Evolutionary conservation across 35 echinoderm and acorn worm genomes (phyloP), one percentile per base, ranked within the genome.

Genomic region (Lytechinus variegatus): DNA sequence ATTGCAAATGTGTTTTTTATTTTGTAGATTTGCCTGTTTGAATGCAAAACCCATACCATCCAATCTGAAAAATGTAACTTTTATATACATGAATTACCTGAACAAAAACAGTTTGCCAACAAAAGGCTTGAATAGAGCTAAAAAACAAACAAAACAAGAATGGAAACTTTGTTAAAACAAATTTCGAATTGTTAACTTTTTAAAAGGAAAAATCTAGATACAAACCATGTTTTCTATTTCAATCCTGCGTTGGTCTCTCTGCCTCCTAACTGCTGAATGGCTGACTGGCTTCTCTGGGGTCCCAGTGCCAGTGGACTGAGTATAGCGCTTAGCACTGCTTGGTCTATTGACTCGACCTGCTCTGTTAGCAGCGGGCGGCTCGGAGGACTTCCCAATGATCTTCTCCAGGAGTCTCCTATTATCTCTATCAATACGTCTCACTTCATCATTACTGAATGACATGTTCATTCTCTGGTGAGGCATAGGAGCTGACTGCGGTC

Each of bases 401-500:
- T 99, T 97, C 19, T 96, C 66, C 14, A 99, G 93, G 33, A 99
- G 95, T 56, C 98, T 94, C 89, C 97, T 96, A 94, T 99, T 99
- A 27, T 99, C 98, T 92, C 94, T 86, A 79, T 99, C 98, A 96
- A 99, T 99, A 61, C 92, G 94, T 87, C 56, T 54, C 33, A 99
- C 98, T 79, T 97, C 95, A 94, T 99, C 97, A 95, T 99, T 99
- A 91, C 98, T 99, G 54, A 99, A 99, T 6, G 98, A 99, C 97
- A 99, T 94, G 93, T 99, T 99, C 96, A 98, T 98, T 54, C 98
- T 33, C 56, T 99, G 96, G 91, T 98, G 98, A 21, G 97, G 97
- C 93, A 97, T 96, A 13, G 96, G 72, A 54, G 95, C 94, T 28
- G 95, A 92, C 93, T 92, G 87, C 11, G 87, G 95, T 16, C 91